Conservation (phyloP, 2,888 invertebrate genomes). For the Lamellibrachia columna region DNA sequence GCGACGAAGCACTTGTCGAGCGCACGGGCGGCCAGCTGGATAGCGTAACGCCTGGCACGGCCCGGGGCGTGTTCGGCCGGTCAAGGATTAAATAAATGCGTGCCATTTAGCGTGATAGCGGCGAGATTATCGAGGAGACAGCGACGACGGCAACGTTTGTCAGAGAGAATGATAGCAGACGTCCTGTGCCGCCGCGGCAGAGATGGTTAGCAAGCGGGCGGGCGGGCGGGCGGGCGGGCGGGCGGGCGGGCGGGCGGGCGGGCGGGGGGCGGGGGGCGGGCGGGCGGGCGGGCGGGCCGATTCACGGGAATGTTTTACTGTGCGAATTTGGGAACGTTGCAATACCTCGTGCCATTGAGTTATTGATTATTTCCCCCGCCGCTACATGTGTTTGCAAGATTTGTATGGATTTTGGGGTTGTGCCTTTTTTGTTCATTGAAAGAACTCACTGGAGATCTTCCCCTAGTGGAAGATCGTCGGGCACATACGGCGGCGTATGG, state of each 20-base stretch:
- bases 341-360: too few species aligned
- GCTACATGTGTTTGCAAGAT: too few species aligned
- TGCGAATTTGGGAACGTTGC: too few species aligned
- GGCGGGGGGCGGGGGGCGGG: not conserved
- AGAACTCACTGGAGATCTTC: too few species aligned
- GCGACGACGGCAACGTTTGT: not conserved
- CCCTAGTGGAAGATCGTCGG: too few species aligned
- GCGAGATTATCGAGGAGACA: not conserved
- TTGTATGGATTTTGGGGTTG: too few species aligned
- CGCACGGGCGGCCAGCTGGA: not conserved
- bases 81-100: constrained; percentile 16
- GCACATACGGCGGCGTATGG: too few species aligned
- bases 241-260: not conserved
- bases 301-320: too few species aligned
- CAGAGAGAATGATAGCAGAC: not conserved
- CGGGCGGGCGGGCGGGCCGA: not conserved
- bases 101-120: constrained; percentile 16
- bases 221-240: not conserved
- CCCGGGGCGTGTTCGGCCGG: not conserved
- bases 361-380: too few species aligned
- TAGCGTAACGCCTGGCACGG: not conserved
- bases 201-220: not conserved
- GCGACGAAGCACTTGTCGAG: not conserved
- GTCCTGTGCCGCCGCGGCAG: not conserved
- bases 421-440: too few species aligned